phyloP scores from a whole-genome alignment of 2,797 vertebrate genomes.

The Vespertilio murinus region DNA sequence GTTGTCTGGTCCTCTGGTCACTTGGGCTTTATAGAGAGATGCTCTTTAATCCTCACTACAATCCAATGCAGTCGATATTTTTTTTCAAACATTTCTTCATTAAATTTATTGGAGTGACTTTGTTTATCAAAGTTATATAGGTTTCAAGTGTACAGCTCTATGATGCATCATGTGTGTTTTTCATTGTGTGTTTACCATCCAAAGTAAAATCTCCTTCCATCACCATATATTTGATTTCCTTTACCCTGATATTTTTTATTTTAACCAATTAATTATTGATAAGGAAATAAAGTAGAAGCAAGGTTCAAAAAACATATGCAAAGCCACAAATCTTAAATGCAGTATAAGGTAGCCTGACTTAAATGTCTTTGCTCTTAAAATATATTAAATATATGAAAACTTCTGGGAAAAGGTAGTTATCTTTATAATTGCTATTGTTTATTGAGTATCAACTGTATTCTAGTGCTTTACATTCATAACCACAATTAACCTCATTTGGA shows the following conservation, averaged over 20 bases:
- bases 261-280: not conserved
- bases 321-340: not conserved
- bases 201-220: not conserved
- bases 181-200: not conserved
- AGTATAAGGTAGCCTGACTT: not conserved
- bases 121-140: not conserved
- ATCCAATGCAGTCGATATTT: not conserved
- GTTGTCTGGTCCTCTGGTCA: too few species aligned
- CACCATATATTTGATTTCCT: not conserved
- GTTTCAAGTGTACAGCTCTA: not conserved
- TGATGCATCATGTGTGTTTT: not conserved
- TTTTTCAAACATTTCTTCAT: not conserved
- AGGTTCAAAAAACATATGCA: not conserved
- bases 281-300: not conserved
- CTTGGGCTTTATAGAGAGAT: too few species aligned
- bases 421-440: not conserved
- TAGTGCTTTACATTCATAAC: not conserved
- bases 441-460: not conserved
- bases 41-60: not conserved
- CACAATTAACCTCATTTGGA: not conserved
- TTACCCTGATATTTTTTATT: not conserved
- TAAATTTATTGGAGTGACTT: not conserved
- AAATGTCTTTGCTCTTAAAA: not conserved
- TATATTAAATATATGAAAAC: slow-evolving; percentile 37
- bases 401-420: not conserved